A percentile compares a stretch with the other conserved stretches of the same genome.
Evolutionary conservation across 2,888 invertebrate genomes (phyloP).

Genomic region (Harpagoxenus sublaevis): DNA sequence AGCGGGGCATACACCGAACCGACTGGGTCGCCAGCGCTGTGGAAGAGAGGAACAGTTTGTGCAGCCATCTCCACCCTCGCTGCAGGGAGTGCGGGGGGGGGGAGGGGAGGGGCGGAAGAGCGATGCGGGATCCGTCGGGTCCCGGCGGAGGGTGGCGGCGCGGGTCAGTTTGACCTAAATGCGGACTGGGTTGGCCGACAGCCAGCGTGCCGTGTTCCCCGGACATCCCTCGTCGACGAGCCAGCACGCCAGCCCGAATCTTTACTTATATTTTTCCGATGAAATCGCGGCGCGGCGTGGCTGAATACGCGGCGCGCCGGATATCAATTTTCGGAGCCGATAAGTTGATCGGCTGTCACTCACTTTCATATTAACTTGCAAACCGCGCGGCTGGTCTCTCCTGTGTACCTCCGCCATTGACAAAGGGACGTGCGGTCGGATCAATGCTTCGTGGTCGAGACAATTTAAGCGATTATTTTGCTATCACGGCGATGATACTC

Average conservation of each 20-base stretch:
- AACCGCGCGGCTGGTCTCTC: constrained; percentile 18
- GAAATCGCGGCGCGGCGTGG: constrained; percentile 20
- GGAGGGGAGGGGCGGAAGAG: constrained; percentile 12
- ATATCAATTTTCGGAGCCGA: constrained; percentile 78
- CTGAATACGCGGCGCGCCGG: constrained; percentile 61
- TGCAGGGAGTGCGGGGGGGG: constrained; percentile 6
- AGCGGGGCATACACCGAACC: neutral
- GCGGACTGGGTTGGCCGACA: constrained; percentile 78
- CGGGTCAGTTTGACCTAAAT: constrained; percentile 80
- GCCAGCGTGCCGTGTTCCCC: constrained; percentile 81
- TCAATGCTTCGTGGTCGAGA: constrained; percentile 9
- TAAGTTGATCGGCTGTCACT: constrained; percentile 77
- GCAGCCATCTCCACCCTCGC: neutral
- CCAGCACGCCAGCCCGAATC: constrained; percentile 46
- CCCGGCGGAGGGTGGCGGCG: constrained; percentile 33
- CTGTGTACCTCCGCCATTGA: constrained; percentile 9
- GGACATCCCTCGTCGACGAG: constrained; percentile 43
- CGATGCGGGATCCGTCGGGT: neutral
- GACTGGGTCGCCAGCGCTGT: neutral
- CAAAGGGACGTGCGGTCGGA: neutral
- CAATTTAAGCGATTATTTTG: constrained; percentile 27
- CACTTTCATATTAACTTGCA: constrained; percentile 48
- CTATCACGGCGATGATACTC: neutral
- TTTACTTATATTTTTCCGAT: constrained; percentile 66
- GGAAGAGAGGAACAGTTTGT: neutral